Base-by-base conservation (phyloP, 1,140 invertebrate species). In the Magallana angulata region DNA sequence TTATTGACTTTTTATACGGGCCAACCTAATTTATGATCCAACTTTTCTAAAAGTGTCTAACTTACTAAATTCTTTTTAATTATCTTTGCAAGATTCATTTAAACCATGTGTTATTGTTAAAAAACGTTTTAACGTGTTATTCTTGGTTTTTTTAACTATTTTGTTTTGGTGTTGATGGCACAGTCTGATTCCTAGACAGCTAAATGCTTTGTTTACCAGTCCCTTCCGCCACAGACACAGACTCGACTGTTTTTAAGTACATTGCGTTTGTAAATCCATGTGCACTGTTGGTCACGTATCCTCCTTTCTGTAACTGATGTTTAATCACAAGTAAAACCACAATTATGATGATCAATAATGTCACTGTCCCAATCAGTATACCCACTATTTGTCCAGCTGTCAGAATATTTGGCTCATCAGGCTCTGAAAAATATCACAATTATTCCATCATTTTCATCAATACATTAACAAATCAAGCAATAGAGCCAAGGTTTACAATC, bases 211-310 rank as follows among this genome's bases (percentile, higher is more conserved):
- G 8, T 24, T 71, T 71, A 11, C 24, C 6, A 7, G 18, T 9
- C 7, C 68, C 68, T 76, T 76, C 68, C 9, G 68, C 24, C 11
- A 76, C 24, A 4, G 68, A 76, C 7, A 71, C 68, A 5, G 68
- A 71, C 11, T 71, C 68, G 3, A 11, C 68, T 30, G 7, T 76
- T 11, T 36, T 76, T 9, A 76, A 24, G 36, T 76, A 36, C 24
- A 36, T 76, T 18, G 68, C 68, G 24, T 76, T 76, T 5, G 68
- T 76, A 76, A 76, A 76, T 48, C 68, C 68, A 76, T 76, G 68
- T 12, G 30, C 68, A 76, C 36, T 24, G 36, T 24, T 30, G 24
- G 24, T 30, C 11, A 18, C 9, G 9, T 76, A 76, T 24, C 24
- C 14, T 36, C 68, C 18, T 30, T 18, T 76, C 68, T 12, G 68